phyloP scores from a whole-genome alignment of 2,888 invertebrate species.

The Clanis bilineata region DNA sequence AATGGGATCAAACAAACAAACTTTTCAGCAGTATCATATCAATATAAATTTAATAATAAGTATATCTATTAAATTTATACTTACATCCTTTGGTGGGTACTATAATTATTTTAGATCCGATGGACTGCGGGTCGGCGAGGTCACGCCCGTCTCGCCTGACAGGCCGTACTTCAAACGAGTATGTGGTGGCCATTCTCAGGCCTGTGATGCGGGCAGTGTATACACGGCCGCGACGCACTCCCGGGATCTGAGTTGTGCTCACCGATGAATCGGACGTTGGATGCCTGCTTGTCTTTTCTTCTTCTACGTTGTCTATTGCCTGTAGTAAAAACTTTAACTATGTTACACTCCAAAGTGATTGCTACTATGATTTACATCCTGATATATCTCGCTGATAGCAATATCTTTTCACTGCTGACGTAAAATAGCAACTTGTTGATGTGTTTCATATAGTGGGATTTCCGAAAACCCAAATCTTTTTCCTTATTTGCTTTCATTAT shows the following conservation, averaged over 20 bases:
- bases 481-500: no score
- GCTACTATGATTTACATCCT: no score
- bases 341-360: no score
- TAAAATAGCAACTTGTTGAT: no score
- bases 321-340: conserved; percentile 36
- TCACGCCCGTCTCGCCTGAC: conserved; percentile 77
- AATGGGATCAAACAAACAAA: no score
- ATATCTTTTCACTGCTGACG: no score
- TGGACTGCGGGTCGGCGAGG: conserved; percentile 77
- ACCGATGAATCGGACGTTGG: conserved; percentile 38
- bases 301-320: conserved; percentile 67
- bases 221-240: conserved; percentile 50
- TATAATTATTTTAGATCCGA: conserved; percentile 86
- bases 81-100: conserved; percentile 93
- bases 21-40: no score
- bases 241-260: conserved; percentile 39
- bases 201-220: conserved; percentile 85
- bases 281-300: conserved; percentile 45
- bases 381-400: no score
- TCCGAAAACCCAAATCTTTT: no score
- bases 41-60: no score
- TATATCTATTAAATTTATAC: conserved; percentile 48
- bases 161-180: conserved; percentile 89
- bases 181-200: conserved; percentile 91
- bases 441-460: no score